A percentile compares a stretch with the other conserved stretches of the same genome.
phyloP scores from a whole-genome alignment of 2,888 invertebrate genomes.

The Agrotis segetum region DNA sequence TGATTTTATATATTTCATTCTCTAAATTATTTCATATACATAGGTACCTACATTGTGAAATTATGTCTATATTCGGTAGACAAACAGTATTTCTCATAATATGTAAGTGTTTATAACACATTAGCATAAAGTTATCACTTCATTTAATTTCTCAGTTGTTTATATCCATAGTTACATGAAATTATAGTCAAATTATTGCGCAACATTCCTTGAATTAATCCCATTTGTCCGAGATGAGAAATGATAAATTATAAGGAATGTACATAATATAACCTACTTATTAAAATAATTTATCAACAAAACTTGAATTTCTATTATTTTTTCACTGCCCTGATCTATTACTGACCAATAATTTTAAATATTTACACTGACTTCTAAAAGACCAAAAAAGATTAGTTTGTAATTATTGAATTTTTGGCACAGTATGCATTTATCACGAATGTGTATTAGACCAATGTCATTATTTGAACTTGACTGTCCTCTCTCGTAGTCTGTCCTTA shows the following conservation, averaged over 20 bases:
- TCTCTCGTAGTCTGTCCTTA: conserved; percentile 7
- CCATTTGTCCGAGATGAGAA: conserved; percentile 68
- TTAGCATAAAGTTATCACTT: conserved; percentile 64
- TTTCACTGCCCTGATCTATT: conserved; percentile 44
- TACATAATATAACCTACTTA: conserved; percentile 81
- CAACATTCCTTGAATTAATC: conserved; percentile 84
- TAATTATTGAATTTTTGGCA: conserved; percentile 32
- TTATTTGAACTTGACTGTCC: conserved; percentile 26
- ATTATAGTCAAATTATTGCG: conserved; percentile 74
- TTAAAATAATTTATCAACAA: conserved; percentile 82
- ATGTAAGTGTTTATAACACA: conserved; percentile 76
- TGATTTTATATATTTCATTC: conserved; percentile 80
- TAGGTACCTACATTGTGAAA: conserved; percentile 69
- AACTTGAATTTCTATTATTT: conserved; percentile 63
- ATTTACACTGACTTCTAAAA: neutral
- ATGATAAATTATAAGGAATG: conserved; percentile 82
- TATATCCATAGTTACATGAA: conserved; percentile 59
- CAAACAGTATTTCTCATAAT: conserved; percentile 69
- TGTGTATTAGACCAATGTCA: conserved; percentile 25
- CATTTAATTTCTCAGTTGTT: conserved; percentile 60
- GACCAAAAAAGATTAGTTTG: conserved; percentile 9
- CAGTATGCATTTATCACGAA: neutral
- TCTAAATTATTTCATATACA: conserved; percentile 76
- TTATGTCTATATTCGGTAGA: conserved; percentile 69
- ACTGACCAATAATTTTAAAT: neutral